Conservation (phyloP, 2,113 vertebrate species). For the Nothocercus nigrocapillus region DNA sequence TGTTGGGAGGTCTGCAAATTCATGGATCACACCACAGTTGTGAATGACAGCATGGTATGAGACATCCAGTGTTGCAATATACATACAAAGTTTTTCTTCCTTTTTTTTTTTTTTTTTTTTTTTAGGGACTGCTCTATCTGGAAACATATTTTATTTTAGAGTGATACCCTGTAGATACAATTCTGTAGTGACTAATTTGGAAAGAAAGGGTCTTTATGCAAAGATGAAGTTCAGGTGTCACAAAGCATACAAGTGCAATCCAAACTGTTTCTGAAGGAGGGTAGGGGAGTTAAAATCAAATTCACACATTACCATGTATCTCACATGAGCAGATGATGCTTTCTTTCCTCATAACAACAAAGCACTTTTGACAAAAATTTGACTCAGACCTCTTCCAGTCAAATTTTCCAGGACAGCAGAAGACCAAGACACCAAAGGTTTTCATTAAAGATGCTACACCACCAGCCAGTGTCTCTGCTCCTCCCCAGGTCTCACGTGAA, state of each 20-base stretch:
- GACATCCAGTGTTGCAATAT: neutral
- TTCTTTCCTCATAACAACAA: neutral
- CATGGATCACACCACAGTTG: neutral
- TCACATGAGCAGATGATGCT: neutral
- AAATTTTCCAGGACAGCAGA: neutral
- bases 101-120: neutral
- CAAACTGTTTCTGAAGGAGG: neutral
- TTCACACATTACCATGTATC: neutral
- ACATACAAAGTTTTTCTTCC: neutral
- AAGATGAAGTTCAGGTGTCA: neutral
- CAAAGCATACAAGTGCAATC: neutral
- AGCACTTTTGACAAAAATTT: neutral
- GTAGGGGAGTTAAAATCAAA: neutral
- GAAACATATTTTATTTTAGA: neutral
- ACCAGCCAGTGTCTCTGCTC: neutral
- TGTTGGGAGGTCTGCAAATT: neutral
- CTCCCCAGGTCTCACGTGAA: neutral
- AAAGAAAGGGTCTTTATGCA: neutral
- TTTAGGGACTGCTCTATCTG: fast-evolving
- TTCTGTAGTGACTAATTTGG: neutral
- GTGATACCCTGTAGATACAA: neutral
- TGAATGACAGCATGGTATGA: neutral
- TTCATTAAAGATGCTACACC: neutral
- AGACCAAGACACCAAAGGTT: neutral
- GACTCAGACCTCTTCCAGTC: neutral